Evolutionary conservation across 2,797 vertebrate species (phyloP).

Genomic region (Tachyglossus aculeatus): DNA sequence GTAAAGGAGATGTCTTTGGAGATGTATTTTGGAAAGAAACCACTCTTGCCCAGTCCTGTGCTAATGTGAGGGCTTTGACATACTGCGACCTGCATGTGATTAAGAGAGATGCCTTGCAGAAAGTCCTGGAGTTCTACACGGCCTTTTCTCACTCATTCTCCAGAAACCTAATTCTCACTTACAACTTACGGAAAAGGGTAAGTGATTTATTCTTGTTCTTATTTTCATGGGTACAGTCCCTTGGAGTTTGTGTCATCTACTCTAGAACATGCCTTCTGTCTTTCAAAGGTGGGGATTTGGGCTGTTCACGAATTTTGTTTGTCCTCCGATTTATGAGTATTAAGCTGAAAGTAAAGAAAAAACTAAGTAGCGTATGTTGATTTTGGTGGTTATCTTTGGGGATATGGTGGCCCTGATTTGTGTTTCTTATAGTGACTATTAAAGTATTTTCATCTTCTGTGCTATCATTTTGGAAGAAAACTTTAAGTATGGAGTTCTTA

Average conservation of each 20-base stretch:
- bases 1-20: constrained; percentile 97
- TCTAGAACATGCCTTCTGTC: neutral
- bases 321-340: neutral
- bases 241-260: neutral
- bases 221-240: neutral
- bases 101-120: constrained; percentile 96
- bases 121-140: constrained; percentile 98
- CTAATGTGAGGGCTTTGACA: constrained; percentile 95
- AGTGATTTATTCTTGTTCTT: constrained; percentile 58
- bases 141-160: constrained; percentile 98
- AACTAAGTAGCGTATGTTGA: too few relatives aligned
- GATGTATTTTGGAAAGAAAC: constrained; percentile 99
- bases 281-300: neutral
- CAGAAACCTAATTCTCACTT: constrained; percentile 95
- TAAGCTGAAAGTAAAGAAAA: neutral
- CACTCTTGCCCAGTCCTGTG: constrained; percentile 93
- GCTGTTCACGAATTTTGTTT: neutral
- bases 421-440: too few relatives aligned
- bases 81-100: constrained; percentile 99
- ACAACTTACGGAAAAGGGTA: constrained; percentile 97
- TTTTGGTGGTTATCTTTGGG: too few relatives aligned
- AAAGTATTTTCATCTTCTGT: too few relatives aligned
- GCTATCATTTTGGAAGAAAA: neutral
- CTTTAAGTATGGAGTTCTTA: neutral
- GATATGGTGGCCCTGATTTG: too few relatives aligned